A percentile compares a stretch with the other conserved stretches of the same genome.
Conservation (phyloP, 1,140 invertebrate genomes). For the Pentalonia nigronervosa region DNA sequence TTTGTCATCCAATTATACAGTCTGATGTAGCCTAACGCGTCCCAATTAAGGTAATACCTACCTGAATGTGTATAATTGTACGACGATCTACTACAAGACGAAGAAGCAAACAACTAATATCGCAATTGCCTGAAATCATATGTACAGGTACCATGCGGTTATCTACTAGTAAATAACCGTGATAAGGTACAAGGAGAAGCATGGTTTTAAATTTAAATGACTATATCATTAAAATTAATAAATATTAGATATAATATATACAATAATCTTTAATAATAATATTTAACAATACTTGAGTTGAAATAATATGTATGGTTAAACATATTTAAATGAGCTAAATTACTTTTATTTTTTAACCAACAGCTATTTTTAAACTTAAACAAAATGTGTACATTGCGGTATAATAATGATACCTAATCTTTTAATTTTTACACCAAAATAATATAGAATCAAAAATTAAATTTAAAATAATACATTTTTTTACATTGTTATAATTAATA, state of each 20-base stretch:
- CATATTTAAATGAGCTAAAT: no score
- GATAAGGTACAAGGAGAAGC: background rate
- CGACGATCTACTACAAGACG: background rate
- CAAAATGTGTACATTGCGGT: no score
- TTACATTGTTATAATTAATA: no score
- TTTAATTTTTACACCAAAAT: background rate
- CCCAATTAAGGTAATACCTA: constrained; percentile 45
- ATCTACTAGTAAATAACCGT: background rate
- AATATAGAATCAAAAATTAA: background rate
- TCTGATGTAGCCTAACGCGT: background rate
- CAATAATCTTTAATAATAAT: no score
- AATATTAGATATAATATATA: no score
- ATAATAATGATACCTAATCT: no score
- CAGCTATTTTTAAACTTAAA: no score
- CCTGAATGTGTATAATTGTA: background rate
- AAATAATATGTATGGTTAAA: no score
- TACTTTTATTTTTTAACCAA: no score
- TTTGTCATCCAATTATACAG: constrained; percentile 52
- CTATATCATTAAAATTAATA: no score
- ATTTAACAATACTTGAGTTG: no score
- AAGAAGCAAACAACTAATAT: background rate
- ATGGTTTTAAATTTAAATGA: background rate
- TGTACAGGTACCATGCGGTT: background rate
- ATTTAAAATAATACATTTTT: background rate
- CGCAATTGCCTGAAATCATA: background rate